A percentile compares a stretch with the other conserved stretches of the same genome.
These are phyloP conservation scores for Drosophila anceps DNA, from an alignment of 2,888 invertebrate genomes.

Conservation along the genomic window DNA sequence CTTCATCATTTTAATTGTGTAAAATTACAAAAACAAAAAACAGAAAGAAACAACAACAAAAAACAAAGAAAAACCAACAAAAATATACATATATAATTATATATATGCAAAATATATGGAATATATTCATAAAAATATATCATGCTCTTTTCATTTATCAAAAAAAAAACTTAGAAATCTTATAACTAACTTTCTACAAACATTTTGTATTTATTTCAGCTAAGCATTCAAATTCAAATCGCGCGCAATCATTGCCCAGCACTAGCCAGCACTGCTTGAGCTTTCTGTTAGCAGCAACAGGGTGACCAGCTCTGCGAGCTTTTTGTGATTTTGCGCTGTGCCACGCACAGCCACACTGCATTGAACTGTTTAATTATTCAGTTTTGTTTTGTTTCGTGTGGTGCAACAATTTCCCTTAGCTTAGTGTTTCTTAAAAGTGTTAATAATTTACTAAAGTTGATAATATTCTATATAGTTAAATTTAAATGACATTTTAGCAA, in stretches of 20 bases:
- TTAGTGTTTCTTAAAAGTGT: background rate
- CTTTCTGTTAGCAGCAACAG: background rate
- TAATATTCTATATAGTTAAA: background rate
- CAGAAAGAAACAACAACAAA: conserved; percentile 50
- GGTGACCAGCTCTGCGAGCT: conserved; percentile 36
- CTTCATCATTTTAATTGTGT: conserved; percentile 78
- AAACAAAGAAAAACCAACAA: conserved; percentile 55
- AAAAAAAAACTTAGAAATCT: background rate
- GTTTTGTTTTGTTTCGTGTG: conserved; percentile 13
- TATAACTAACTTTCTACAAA: background rate
- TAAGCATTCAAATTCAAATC: conserved; percentile 17
- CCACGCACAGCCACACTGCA: conserved; percentile 18
- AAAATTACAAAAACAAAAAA: conserved; percentile 52
- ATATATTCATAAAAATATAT: conserved; percentile 58
- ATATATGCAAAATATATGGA: conserved; percentile 77
- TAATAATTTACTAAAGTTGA: background rate
- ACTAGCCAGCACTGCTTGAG: conserved; percentile 26
- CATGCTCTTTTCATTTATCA: background rate
- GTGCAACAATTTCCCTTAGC: background rate
- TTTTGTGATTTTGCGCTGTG: conserved; percentile 8
- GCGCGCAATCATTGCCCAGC: conserved; percentile 22
- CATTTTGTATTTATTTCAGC: background rate
- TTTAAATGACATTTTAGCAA: conserved; percentile 2
- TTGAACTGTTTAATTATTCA: conserved; percentile 18
- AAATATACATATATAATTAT: conserved; percentile 52